Conservation (phyloP, 2,888 invertebrate species). For the Gymnocheta viridis region DNA sequence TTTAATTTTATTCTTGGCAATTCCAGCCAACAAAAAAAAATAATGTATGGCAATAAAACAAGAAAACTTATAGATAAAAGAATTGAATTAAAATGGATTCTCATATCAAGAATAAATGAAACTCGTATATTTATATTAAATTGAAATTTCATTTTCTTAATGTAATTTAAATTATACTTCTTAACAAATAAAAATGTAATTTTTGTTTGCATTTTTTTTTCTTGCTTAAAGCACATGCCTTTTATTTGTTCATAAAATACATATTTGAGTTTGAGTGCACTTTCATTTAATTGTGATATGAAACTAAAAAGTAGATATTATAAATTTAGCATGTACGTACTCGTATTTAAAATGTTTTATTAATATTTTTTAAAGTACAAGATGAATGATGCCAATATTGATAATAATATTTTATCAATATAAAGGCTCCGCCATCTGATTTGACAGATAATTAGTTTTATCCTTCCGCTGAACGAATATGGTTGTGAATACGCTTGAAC, state of each 20-base stretch:
- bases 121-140: neutral
- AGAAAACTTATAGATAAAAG: conserved; percentile 24
- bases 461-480: too few relatives aligned
- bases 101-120: neutral
- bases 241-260: too few relatives aligned
- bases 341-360: neutral
- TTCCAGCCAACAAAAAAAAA: conserved; percentile 4
- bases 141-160: conserved; percentile 44
- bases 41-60: neutral
- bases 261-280: conserved; percentile 15
- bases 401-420: too few relatives aligned
- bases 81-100: conserved; percentile 11
- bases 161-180: conserved; percentile 40
- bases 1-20: conserved; percentile 38
- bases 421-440: too few relatives aligned
- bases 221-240: conserved; percentile 41
- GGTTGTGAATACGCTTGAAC: too few relatives aligned
- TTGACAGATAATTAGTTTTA: too few relatives aligned
- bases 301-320: neutral
- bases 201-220: neutral
- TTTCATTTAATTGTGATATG: neutral
- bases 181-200: conserved; percentile 22
- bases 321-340: too few relatives aligned
- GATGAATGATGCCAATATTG: too few relatives aligned
- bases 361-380: neutral